Evolutionary conservation across 2,797 vertebrate species (phyloP), one percentile per base, ranked within the genome.

Genomic region (Parambassis ranga): DNA sequence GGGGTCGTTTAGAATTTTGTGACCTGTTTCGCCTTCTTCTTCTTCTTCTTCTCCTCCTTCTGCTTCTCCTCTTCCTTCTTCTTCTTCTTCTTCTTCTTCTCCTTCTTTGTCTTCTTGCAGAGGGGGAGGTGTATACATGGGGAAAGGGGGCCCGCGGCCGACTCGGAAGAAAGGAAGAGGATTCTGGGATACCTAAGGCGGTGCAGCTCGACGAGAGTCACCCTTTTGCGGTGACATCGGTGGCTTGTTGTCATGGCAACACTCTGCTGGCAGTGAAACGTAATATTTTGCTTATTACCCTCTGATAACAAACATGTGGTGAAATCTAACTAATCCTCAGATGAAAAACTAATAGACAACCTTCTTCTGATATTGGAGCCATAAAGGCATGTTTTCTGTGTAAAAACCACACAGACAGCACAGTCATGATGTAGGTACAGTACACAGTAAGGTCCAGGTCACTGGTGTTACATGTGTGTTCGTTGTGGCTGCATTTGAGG

Each of bases 241-340:
- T 99, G 66, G 95, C 96, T 75, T 98, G 96, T 92, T 99, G 97
- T 93, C 96, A 98, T 83, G 97, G 98, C 87, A 98, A 96, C 92
- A 99, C 96, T 1, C 92, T 99, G 56, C 92, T 99, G 87, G 95
- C 96, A 62, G 87, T 98, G 50, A 95, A 97, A 88, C 89, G 96
- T 98, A 94, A 98, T 95, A 93, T 88, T 90, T 89, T 24, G 36
- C 79, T 81, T 66, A 81, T 88, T 84, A 78, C 39, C 62, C 70
- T 82, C 83, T 68, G 70, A 84, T 82, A 83, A 77, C 59, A 65
- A 83, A 78, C 39, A 69, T 47, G 71, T 57, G 55, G 56, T 37
- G 51, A 75, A 71, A 78, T 60, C 36, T 27, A 24, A 71, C 53
- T 75, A 64, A 81, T 79, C 67, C 77, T 41, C 59, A 24, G 22